Evolutionary conservation across 1,140 invertebrate genomes (phyloP).

Genomic region (Atta colombica): DNA sequence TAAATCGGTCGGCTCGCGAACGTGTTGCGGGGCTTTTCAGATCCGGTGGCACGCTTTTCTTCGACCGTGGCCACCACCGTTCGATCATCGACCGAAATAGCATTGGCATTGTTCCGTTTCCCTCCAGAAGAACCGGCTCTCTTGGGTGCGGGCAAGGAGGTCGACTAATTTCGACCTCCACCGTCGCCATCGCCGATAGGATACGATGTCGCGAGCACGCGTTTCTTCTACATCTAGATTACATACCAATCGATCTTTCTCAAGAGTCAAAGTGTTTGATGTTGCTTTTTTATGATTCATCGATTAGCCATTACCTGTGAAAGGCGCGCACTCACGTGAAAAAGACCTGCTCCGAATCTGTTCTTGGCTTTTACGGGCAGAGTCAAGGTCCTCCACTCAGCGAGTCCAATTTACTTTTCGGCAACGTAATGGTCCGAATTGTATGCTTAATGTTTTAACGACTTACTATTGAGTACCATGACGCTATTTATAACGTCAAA

Average conservation of each 20-base stretch:
- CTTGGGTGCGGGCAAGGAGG: constrained; percentile 65
- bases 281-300: constrained; percentile 45
- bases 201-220: constrained; percentile 23
- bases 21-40: constrained; percentile 66
- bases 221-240: constrained; percentile 23
- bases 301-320: constrained; percentile 43
- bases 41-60: constrained; percentile 77
- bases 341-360: neutral
- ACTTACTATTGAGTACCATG: neutral
- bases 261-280: neutral
- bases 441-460: constrained; percentile 14
- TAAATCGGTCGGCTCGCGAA: constrained; percentile 77
- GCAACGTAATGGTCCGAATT: constrained; percentile 18
- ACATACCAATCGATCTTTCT: constrained; percentile 17
- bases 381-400: constrained; percentile 65
- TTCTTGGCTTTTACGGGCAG: constrained; percentile 40
- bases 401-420: constrained; percentile 32
- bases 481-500: constrained; percentile 14
- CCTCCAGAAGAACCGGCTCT: constrained; percentile 75
- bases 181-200: constrained; percentile 23
- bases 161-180: constrained; percentile 74
- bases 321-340: neutral
- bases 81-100: constrained; percentile 83
- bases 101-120: constrained; percentile 83
- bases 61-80: constrained; percentile 78